These are phyloP conservation scores for Otolemur garnettii DNA, from an alignment of 2,113 vertebrate genomes.

Conservation along the genomic window DNA sequence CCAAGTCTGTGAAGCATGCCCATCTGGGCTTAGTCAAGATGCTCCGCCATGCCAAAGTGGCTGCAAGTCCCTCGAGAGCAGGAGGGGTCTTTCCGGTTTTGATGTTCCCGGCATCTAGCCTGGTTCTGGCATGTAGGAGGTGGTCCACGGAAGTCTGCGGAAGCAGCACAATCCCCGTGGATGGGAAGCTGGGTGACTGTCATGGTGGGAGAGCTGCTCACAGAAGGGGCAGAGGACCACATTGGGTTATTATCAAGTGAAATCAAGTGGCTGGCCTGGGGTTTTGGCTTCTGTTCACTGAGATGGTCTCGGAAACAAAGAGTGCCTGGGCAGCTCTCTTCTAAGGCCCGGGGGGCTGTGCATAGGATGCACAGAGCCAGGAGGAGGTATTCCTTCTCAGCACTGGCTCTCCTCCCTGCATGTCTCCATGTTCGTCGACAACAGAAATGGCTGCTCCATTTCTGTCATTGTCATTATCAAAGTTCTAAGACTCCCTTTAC, in stretches of 20 bases:
- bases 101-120: background rate
- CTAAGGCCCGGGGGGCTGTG: background rate
- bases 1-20: background rate
- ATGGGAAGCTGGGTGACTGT: background rate
- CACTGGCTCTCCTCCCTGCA: background rate
- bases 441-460: background rate
- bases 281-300: background rate
- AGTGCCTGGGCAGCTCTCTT: background rate
- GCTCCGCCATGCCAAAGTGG: background rate
- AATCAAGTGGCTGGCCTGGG: background rate
- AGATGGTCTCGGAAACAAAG: background rate
- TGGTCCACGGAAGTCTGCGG: accelerated
- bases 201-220: background rate
- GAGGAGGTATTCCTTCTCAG: background rate
- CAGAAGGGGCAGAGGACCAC: background rate
- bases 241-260: background rate
- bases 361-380: accelerated
- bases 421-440: no score
- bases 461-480: background rate
- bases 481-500: background rate
- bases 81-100: background rate
- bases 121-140: background rate
- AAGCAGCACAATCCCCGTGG: background rate
- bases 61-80: background rate
- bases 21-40: background rate